These are phyloP conservation scores for Poecilia latipinna DNA, from an alignment of 2,113 vertebrate genomes.

Conservation along the genomic window DNA sequence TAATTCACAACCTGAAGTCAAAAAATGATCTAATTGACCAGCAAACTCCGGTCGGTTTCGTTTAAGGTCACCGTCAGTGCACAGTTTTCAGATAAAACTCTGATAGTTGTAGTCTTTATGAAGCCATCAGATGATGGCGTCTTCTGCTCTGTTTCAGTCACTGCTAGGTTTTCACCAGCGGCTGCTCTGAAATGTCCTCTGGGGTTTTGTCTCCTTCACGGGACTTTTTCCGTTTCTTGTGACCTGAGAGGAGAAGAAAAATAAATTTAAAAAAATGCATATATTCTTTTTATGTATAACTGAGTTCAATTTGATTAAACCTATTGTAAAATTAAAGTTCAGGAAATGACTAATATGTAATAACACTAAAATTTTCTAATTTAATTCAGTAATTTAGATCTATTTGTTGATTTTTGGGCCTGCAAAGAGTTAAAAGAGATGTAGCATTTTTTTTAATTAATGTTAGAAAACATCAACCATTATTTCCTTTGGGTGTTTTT, in stretches of 20 bases:
- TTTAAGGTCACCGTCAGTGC: background rate
- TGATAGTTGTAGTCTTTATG: constrained; percentile 45
- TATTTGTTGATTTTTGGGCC: too few relatives aligned
- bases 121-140: constrained; percentile 23
- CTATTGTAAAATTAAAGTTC: too few relatives aligned
- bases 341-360: too few relatives aligned
- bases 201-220: constrained; percentile 83
- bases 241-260: constrained; percentile 78
- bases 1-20: background rate
- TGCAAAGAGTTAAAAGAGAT: too few relatives aligned
- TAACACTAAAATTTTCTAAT: too few relatives aligned
- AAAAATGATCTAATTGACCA: constrained; percentile 22
- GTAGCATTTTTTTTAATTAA: too few relatives aligned
- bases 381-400: too few relatives aligned
- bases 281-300: too few relatives aligned
- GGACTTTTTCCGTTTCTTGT: constrained; percentile 85
- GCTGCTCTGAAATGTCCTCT: constrained; percentile 82
- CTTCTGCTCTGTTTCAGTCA: background rate
- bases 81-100: constrained; percentile 68
- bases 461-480: too few relatives aligned
- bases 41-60: constrained; percentile 9
- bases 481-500: too few relatives aligned
- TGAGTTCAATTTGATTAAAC: too few relatives aligned
- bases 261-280: background rate
- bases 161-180: constrained; percentile 77